Conservation (phyloP, 1,140 invertebrate species). For the Muscidifurax raptorellus region DNA sequence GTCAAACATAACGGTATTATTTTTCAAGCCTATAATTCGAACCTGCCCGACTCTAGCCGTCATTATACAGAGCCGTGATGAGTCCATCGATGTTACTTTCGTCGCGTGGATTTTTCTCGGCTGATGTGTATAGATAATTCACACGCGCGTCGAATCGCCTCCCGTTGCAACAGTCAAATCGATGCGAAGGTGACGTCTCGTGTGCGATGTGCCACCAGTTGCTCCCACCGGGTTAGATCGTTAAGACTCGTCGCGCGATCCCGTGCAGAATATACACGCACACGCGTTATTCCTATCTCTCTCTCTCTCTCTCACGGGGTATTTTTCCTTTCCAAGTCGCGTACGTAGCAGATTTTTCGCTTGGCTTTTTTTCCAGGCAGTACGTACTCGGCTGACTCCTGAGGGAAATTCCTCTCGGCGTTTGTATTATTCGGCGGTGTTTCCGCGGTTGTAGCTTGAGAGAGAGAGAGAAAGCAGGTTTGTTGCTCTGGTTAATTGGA, state of each 20-base stretch:
- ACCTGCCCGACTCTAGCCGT: background rate
- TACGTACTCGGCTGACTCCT: background rate
- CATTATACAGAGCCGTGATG: conserved; percentile 12
- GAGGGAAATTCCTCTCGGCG: background rate
- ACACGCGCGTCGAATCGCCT: background rate
- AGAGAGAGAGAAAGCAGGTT: background rate
- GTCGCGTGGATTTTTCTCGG: background rate
- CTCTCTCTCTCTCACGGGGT: too few relatives aligned
- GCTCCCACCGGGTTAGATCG: conserved; percentile 6
- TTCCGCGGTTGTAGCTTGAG: background rate
- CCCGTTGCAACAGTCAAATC: background rate
- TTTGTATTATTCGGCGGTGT: background rate
- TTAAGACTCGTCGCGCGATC: background rate
- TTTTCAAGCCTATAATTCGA: background rate
- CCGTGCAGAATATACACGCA: background rate
- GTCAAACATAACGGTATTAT: background rate
- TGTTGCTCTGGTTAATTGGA: background rate
- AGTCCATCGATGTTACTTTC: background rate
- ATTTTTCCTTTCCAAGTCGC: too few relatives aligned
- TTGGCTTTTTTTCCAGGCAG: too few relatives aligned
- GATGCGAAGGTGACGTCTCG: background rate
- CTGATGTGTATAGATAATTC: background rate
- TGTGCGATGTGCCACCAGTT: conserved; percentile 30
- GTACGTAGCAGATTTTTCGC: too few relatives aligned
- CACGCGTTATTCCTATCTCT: background rate